Evolutionary conservation across 2,113 vertebrate genomes (phyloP).

Genomic region (Symphodus melops): DNA sequence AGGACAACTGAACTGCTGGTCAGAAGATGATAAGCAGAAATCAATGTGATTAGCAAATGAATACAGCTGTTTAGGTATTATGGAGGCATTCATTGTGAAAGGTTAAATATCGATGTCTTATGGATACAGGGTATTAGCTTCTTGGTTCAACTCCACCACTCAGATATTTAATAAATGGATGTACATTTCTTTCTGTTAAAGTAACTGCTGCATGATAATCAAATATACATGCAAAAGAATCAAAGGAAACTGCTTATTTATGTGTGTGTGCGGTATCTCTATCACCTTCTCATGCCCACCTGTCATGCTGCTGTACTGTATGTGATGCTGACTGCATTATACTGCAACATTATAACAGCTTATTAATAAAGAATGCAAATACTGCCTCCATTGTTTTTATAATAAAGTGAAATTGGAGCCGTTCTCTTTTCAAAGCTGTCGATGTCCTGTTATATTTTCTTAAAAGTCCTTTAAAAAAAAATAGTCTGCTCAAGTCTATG

Average conservation of each 20-base stretch:
- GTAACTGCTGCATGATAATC: conserved; percentile 52
- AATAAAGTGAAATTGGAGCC: conserved; percentile 52
- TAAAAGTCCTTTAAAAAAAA: no score
- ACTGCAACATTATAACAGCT: conserved; percentile 29
- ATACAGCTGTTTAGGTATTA: conserved; percentile 21
- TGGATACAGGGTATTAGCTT: conserved; percentile 53
- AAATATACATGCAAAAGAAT: conserved; percentile 2
- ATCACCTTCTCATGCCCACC: not conserved
- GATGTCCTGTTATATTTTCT: conserved; percentile 5
- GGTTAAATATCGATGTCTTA: not conserved
- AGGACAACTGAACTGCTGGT: conserved; percentile 61
- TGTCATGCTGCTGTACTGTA: conserved; percentile 1
- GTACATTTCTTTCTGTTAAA: conserved; percentile 10
- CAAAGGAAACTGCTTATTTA: not conserved
- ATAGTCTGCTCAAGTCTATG: not conserved
- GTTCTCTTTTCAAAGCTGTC: conserved; percentile 13
- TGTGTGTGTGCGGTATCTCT: no score
- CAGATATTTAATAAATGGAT: conserved; percentile 21
- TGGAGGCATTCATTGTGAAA: not conserved
- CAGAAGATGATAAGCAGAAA: conserved; percentile 38
- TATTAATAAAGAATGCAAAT: conserved; percentile 31
- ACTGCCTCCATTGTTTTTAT: conserved; percentile 35
- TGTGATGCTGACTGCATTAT: conserved; percentile 11
- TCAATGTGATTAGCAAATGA: not conserved
- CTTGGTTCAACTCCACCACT: conserved; percentile 1